Conservation (phyloP, 2,888 invertebrate species). For the Rutpela maculata region DNA sequence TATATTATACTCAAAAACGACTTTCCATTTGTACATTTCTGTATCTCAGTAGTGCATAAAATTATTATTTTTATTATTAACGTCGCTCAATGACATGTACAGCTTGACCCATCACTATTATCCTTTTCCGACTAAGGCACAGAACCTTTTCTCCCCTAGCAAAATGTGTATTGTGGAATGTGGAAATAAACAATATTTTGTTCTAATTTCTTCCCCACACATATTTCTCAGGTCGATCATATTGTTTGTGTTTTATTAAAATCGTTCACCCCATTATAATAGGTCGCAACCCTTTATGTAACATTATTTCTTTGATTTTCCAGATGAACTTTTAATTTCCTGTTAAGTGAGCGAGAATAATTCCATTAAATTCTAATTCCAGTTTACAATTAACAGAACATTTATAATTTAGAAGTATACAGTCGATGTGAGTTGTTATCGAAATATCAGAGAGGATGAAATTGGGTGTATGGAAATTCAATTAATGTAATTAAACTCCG, state of each 20-base stretch:
- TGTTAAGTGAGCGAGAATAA: not conserved
- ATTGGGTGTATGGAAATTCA: not conserved
- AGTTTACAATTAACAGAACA: constrained; percentile 7
- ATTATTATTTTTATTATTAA: too few relatives aligned
- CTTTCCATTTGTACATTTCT: too few relatives aligned
- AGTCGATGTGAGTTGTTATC: not conserved
- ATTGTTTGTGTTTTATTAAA: constrained; percentile 7
- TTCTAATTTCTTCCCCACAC: not conserved
- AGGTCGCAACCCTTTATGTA: not conserved
- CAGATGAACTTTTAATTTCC: constrained; percentile 4
- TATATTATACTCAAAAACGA: too few relatives aligned
- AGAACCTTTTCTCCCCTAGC: too few relatives aligned
- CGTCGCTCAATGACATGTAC: too few relatives aligned
- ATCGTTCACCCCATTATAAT: not conserved
- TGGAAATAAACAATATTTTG: too few relatives aligned
- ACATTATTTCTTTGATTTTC: constrained; percentile 2
- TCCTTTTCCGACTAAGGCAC: too few relatives aligned
- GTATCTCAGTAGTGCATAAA: too few relatives aligned
- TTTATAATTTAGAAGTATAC: not conserved
- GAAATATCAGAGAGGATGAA: not conserved
- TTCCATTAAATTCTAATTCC: constrained; percentile 1
- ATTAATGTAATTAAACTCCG: not conserved
- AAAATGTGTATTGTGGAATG: too few relatives aligned
- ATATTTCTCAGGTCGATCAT: not conserved
- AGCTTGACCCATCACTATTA: too few relatives aligned